These are phyloP conservation scores for Aelia acuminata DNA, from an alignment of 2,888 invertebrate species.

Conservation along the genomic window DNA sequence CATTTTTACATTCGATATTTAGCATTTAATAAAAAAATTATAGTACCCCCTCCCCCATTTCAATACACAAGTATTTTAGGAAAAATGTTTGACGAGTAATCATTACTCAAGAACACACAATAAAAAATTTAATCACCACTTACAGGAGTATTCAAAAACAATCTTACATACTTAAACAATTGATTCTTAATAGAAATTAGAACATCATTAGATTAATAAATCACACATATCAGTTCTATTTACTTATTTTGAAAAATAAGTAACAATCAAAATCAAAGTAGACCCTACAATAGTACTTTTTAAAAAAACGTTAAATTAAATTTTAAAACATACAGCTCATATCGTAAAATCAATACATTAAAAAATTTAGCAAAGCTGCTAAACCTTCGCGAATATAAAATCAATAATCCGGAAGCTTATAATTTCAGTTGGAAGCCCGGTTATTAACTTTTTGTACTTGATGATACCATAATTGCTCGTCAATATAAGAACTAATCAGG, in stretches of 20 bases:
- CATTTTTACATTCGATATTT: constrained; percentile 26
- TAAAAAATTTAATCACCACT: constrained; percentile 36
- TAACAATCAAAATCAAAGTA: constrained; percentile 1
- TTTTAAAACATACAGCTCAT: background rate
- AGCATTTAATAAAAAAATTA: constrained; percentile 40
- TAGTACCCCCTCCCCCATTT: background rate
- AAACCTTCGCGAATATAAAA: background rate
- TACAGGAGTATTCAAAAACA: constrained; percentile 54
- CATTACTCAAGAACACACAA: constrained; percentile 37
- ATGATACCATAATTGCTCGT: background rate
- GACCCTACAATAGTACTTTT: too few relatives aligned
- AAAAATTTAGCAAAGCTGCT: background rate
- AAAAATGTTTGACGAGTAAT: background rate
- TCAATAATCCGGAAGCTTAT: constrained; percentile 45
- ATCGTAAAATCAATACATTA: background rate
- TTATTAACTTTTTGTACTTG: constrained; percentile 41
- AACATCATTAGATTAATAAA: constrained; percentile 35
- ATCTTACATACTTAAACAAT: background rate
- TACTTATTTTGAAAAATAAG: constrained; percentile 38
- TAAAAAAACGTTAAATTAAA: background rate
- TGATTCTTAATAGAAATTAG: constrained; percentile 27
- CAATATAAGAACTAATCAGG: constrained; percentile 5
- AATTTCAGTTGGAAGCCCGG: constrained; percentile 41
- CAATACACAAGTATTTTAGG: background rate
- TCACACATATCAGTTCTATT: constrained; percentile 58